Evolutionary conservation across 2,797 vertebrate species (phyloP).

Genomic region (Gambelia wislizenii): DNA sequence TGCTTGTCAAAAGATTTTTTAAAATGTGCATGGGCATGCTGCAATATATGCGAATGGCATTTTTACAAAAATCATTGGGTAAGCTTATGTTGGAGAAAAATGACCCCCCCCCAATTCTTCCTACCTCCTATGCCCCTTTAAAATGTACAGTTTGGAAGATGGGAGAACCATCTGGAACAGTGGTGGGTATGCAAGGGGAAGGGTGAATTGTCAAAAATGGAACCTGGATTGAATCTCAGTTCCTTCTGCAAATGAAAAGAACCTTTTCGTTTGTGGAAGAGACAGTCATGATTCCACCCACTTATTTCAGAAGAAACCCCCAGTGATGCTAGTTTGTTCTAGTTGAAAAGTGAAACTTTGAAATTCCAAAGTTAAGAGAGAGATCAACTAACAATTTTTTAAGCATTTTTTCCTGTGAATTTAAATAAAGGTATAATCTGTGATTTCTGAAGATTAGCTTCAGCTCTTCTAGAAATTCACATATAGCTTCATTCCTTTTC

Average conservation of each 20-base stretch:
- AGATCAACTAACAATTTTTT: background rate
- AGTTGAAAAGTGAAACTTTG: background rate
- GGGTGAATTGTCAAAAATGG: background rate
- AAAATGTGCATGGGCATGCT: too few relatives aligned
- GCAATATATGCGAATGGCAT: too few relatives aligned
- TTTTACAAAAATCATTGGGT: too few relatives aligned
- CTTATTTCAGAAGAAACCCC: background rate
- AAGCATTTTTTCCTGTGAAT: background rate
- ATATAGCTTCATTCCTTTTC: background rate
- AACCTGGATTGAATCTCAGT: background rate
- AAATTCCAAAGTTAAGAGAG: background rate
- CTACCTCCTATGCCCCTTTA: too few relatives aligned
- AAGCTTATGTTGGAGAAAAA: too few relatives aligned
- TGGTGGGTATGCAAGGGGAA: too few relatives aligned
- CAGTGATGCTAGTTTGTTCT: background rate
- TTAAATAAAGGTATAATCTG: background rate
- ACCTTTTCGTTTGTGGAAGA: too few relatives aligned
- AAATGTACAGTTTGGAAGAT: too few relatives aligned
- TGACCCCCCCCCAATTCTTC: too few relatives aligned
- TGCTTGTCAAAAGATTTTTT: too few relatives aligned
- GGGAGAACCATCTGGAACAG: too few relatives aligned
- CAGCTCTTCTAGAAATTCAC: background rate
- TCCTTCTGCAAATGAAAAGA: background rate
- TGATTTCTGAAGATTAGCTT: background rate
- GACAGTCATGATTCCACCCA: too few relatives aligned